These are phyloP conservation scores for Cladopsammia gracilis DNA, from an alignment of 64 coral and sea anemone species.

Conservation along the genomic window DNA sequence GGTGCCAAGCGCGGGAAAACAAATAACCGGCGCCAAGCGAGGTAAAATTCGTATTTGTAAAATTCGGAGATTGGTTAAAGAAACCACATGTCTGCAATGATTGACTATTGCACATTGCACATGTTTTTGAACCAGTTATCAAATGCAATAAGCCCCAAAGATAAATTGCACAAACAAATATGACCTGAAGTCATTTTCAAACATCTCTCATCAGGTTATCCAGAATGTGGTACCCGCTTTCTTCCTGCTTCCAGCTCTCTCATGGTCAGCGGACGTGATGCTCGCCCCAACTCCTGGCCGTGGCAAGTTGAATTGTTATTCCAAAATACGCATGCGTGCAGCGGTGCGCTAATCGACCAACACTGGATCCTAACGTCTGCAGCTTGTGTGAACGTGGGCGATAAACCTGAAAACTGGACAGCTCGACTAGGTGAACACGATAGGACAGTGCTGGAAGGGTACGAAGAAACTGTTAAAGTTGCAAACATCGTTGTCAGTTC, in stretches of 20 bases:
- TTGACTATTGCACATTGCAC: too few species aligned
- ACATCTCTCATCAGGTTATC: conserved; percentile 13
- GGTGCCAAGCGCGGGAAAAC: too few species aligned
- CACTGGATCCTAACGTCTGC: conserved; percentile 13
- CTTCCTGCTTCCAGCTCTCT: background rate
- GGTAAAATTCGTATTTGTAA: too few species aligned
- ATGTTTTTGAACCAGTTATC: too few species aligned
- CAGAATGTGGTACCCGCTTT: conserved; percentile 58
- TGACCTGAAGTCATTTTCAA: background rate
- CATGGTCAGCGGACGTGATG: conserved; percentile 33
- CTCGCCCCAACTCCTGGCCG: conserved; percentile 70
- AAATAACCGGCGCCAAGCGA: too few species aligned
- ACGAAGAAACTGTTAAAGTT: conserved; percentile 27
- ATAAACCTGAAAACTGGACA: background rate
- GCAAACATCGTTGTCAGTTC: background rate
- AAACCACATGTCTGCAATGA: too few species aligned
- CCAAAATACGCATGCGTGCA: conserved; percentile 32
- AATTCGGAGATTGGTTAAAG: too few species aligned
- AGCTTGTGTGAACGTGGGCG: conserved; percentile 6
- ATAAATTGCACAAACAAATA: background rate
- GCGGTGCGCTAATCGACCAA: conserved; percentile 9
- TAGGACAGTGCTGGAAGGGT: conserved; percentile 27
- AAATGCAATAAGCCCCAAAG: too few species aligned
- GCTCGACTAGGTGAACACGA: conserved; percentile 34
- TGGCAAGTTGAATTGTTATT: conserved; percentile 73